phyloP scores from a whole-genome alignment of 1,140 invertebrate species.

The Calephelis nemesis region DNA sequence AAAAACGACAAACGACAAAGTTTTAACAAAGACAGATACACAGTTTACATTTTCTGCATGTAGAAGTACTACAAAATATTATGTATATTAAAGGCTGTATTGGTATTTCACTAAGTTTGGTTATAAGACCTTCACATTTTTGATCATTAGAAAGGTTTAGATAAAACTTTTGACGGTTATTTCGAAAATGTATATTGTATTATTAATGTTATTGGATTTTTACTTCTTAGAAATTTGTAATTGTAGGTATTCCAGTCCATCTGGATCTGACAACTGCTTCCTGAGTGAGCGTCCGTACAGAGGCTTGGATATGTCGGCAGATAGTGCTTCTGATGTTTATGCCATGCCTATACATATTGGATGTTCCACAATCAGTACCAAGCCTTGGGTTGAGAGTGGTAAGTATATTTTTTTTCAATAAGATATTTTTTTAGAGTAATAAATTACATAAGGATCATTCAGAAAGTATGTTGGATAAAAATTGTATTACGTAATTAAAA shows the following conservation, averaged over 20 bases:
- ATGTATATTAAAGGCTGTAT: too few species aligned
- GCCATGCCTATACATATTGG: constrained; percentile 82
- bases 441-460: too few species aligned
- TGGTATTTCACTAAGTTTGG: too few species aligned
- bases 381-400: constrained; percentile 71
- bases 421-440: too few species aligned
- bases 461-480: background rate
- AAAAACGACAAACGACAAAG: too few species aligned
- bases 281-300: constrained; percentile 84
- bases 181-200: background rate
- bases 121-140: background rate
- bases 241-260: constrained; percentile 74
- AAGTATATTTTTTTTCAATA: constrained; percentile 34
- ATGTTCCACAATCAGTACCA: constrained; percentile 64
- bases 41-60: too few species aligned
- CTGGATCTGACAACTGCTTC: constrained; percentile 85
- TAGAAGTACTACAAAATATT: too few species aligned
- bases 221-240: background rate
- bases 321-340: constrained; percentile 90
- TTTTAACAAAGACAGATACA: too few species aligned
- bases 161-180: too few species aligned
- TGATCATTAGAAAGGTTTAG: background rate
- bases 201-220: background rate
- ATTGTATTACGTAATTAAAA: background rate
- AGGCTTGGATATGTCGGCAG: constrained; percentile 85